Evolutionary conservation across 2,113 vertebrate species (phyloP), one percentile per base, ranked within the genome.

Genomic region (Actenoides hombroni): DNA sequence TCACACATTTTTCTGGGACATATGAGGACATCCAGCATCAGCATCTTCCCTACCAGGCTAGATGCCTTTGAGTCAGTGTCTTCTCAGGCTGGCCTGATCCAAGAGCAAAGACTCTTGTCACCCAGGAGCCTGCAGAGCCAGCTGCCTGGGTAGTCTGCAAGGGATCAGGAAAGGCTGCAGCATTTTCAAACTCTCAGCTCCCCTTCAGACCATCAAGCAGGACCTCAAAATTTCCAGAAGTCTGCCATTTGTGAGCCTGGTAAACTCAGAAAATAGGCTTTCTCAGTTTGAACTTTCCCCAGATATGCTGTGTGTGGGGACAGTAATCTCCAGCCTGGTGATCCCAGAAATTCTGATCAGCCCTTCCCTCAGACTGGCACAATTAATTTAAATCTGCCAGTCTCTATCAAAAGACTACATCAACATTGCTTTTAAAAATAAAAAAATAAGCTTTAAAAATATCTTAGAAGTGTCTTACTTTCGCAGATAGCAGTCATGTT

Each of bases 401-500:
- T 35, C 31, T 53, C 15, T 75, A 71, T 56, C 29, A 78, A 78
- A 82, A 88, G 16, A 48, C 15, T 73, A 25, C 26, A 73, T 18
- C 25, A 74, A 48, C 6, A 39, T 20, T 49, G 5, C 3, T 63
- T 77, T 59, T 28, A 13, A 44, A 89, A 75, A 61, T 13, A 35
- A 73, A 79, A 2, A 25, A 53, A 42, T 28, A 49, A 60, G 44
- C 28, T 2, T 69, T 3, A 1, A 17, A 13, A 57, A 63, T 33
- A 20, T 5, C 20, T 24, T 42, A 2, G 16, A 65, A 1, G 0
- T 16, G 5, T 20, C 59, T 63, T 77, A 74, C 53, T 13, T 1
- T 1, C 0, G 31, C 94, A 95, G 6, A 0, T 2, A 44, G 44
- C 5, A 33, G 1, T 40, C 74, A 65, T 28, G 1, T 1, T 1